Conservation (phyloP, 2,113 vertebrate species). For the Rutilus rutilus region DNA sequence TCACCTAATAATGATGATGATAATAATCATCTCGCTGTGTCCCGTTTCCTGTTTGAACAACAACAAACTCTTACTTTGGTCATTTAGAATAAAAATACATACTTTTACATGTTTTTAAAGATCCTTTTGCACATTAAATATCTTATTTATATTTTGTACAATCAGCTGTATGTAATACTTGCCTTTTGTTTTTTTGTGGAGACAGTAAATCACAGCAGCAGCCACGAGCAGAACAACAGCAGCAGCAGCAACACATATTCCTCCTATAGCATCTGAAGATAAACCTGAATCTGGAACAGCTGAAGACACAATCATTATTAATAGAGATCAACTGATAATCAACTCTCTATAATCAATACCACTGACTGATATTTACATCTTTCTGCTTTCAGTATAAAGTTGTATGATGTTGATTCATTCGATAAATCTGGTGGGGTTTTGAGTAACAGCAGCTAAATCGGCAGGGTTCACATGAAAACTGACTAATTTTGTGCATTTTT, state of each 20-base stretch:
- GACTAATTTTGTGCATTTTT: no score
- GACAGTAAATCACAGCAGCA: neutral
- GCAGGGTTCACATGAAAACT: no score
- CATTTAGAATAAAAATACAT: no score
- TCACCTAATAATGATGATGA: no score
- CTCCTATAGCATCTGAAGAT: neutral
- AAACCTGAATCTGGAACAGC: neutral
- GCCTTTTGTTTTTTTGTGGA: neutral
- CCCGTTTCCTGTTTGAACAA: neutral
- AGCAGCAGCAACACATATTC: neutral
- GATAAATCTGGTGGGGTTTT: no score
- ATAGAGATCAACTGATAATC: neutral
- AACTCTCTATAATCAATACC: no score
- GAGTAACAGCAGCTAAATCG: no score
- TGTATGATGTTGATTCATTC: no score
- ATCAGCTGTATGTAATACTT: neutral
- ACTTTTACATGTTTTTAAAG: neutral
- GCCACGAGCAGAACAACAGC: neutral
- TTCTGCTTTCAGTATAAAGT: no score
- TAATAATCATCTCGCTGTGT: rapidly evolving
- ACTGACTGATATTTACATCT: no score
- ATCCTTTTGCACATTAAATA: neutral
- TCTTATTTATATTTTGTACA: neutral
- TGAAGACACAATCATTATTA: neutral
- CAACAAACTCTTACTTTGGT: neutral